Percentiles rank a stretch among this genome's conserved stretches.
Conservation (phyloP, 2,113 vertebrate genomes). For the Orthonyx spaldingii region DNA sequence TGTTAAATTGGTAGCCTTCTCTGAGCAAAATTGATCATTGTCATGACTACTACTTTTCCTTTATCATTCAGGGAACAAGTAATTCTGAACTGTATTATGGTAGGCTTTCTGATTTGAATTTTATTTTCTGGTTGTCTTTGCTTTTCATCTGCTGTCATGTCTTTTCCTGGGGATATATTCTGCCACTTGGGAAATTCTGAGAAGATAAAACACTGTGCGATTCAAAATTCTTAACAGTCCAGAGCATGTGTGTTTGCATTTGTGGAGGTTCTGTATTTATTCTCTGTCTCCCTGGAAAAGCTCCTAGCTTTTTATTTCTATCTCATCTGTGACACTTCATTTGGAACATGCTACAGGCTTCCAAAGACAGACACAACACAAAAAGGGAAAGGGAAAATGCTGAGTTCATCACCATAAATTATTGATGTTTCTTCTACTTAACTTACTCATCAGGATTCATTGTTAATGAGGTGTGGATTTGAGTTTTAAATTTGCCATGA, state of each 20-base stretch:
- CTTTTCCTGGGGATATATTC: conserved; percentile 38
- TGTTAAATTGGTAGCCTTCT: background rate
- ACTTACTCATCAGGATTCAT: conserved; percentile 64
- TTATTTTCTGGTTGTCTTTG: conserved; percentile 38
- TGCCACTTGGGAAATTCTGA: conserved; percentile 25
- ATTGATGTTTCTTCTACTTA: conserved; percentile 57
- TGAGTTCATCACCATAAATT: conserved; percentile 66
- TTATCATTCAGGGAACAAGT: conserved; percentile 1
- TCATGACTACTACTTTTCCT: background rate
- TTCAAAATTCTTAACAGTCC: conserved; percentile 44
- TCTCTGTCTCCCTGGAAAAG: conserved; percentile 46
- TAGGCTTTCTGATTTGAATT: conserved; percentile 27
- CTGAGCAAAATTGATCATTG: background rate
- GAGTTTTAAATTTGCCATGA: conserved; percentile 58
- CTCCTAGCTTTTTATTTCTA: conserved; percentile 31
- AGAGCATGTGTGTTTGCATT: conserved; percentile 38
- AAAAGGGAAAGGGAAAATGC: conserved; percentile 36
- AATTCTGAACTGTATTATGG: background rate
- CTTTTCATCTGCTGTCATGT: background rate
- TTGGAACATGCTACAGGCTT: conserved; percentile 31
- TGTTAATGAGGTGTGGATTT: conserved; percentile 64
- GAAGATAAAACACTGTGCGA: background rate
- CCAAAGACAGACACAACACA: conserved; percentile 42
- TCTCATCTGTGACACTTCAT: conserved; percentile 35
- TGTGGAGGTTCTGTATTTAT: conserved; percentile 45